Conservation (phyloP, 2,113 vertebrate species). For the Leiothrix lutea region DNA sequence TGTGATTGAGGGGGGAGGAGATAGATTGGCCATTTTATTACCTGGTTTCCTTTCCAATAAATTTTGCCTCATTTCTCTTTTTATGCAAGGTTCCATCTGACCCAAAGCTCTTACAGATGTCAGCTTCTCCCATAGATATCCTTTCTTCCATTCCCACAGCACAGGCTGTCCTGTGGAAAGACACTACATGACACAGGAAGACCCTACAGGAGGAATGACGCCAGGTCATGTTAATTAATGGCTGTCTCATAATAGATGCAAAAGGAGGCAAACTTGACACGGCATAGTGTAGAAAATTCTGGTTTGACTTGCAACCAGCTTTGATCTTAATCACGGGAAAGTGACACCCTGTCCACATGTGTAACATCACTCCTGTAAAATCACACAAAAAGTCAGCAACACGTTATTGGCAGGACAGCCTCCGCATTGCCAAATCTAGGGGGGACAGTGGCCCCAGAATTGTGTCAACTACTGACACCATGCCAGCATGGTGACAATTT, state of each 20-base stretch:
- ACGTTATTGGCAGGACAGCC: not conserved
- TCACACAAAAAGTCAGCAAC: not conserved
- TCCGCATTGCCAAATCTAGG: not conserved
- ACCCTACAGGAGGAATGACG: not conserved
- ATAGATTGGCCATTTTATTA: not conserved
- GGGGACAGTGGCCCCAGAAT: not conserved
- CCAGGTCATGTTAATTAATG: not conserved
- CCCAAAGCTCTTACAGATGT: not conserved
- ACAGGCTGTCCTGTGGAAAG: not conserved
- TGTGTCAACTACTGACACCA: not conserved
- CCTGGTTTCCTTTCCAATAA: not conserved
- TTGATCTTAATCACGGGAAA: not conserved
- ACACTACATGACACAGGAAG: not conserved
- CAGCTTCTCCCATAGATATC: not conserved
- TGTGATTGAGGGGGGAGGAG: not conserved
- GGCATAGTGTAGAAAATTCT: not conserved
- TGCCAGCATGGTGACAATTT: not conserved
- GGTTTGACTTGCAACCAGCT: not conserved
- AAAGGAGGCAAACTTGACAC: not conserved
- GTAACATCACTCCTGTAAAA: not conserved
- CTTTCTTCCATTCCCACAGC: not conserved
- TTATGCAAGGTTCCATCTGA: not conserved
- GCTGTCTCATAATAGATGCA: not conserved
- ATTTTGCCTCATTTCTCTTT: not conserved
- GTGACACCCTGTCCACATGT: not conserved